phyloP scores from a whole-genome alignment of 2,888 invertebrate species.

The Nephrotoma appendiculata region DNA sequence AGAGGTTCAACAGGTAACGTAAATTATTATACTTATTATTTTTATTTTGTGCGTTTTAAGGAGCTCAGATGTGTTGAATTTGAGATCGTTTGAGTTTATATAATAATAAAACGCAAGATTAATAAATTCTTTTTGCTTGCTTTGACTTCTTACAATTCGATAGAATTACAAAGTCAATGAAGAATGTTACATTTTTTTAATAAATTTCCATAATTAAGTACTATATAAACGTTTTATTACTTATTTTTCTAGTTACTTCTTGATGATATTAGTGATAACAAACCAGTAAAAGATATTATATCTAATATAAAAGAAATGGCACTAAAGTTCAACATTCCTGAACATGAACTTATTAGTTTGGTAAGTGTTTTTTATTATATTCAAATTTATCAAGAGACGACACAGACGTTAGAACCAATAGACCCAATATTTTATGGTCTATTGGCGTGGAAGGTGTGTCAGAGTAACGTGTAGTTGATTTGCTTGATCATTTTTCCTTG shows the following conservation, averaged over 20 bases:
- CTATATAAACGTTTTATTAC: conserved; percentile 11
- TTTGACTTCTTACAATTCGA: conserved; percentile 6
- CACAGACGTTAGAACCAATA: background rate
- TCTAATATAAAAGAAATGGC: conserved; percentile 77
- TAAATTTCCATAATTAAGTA: conserved; percentile 10
- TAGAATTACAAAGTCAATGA: conserved; percentile 10
- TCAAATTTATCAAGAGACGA: background rate
- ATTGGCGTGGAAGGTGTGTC: background rate
- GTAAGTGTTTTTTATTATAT: conserved; percentile 35
- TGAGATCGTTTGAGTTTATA: background rate
- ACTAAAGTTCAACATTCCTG: conserved; percentile 66
- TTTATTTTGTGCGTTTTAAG: background rate
- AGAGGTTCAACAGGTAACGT: conserved; percentile 47
- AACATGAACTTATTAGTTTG: conserved; percentile 78
- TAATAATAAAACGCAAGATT: conserved; percentile 9
- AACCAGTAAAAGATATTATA: conserved; percentile 73
- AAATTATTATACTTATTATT: background rate
- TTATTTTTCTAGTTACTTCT: conserved; percentile 45
- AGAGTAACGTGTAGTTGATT: background rate
- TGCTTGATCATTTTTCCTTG: background rate
- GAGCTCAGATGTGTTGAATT: background rate
- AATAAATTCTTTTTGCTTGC: conserved; percentile 13
- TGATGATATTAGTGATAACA: conserved; percentile 76
- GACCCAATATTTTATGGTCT: background rate
- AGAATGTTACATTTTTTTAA: conserved; percentile 5